Conservation (phyloP, 1,140 invertebrate species). For the Helicoverpa armigera region DNA sequence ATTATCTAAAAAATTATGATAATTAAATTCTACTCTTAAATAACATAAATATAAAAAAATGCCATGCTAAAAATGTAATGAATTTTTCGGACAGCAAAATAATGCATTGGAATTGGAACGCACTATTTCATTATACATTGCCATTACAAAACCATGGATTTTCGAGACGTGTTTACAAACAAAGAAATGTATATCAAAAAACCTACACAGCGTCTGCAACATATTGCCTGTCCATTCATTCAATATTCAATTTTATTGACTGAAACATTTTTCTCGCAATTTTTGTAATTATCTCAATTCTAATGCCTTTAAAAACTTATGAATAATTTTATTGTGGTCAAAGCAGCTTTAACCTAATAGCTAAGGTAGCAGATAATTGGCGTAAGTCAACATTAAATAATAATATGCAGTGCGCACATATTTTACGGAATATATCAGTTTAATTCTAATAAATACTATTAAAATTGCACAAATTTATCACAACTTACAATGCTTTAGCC, state of each 20-base stretch:
- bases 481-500: too few relatives aligned
- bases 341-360: slow-evolving; percentile 1
- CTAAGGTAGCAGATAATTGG: not conserved
- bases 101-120: not conserved
- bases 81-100: not conserved
- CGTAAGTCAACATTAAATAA: not conserved
- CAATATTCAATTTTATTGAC: slow-evolving; percentile 20
- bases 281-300: slow-evolving; percentile 13
- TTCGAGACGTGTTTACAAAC: slow-evolving; percentile 16
- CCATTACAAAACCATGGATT: not conserved
- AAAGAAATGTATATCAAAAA: slow-evolving; percentile 17
- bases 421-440: too few relatives aligned
- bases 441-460: too few relatives aligned
- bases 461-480: too few relatives aligned
- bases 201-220: not conserved
- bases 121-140: slow-evolving; percentile 24
- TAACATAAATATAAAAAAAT: too few relatives aligned
- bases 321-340: not conserved
- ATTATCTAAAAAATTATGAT: too few relatives aligned
- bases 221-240: too few relatives aligned
- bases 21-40: too few relatives aligned
- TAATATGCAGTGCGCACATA: too few relatives aligned
- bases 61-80: too few relatives aligned
- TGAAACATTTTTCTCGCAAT: slow-evolving; percentile 23
- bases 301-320: not conserved